Percentiles rank a stretch among this genome's conserved stretches.
phyloP scores from a whole-genome alignment of 2,888 invertebrate genomes.

The Trypoxylon attenuatum region DNA sequence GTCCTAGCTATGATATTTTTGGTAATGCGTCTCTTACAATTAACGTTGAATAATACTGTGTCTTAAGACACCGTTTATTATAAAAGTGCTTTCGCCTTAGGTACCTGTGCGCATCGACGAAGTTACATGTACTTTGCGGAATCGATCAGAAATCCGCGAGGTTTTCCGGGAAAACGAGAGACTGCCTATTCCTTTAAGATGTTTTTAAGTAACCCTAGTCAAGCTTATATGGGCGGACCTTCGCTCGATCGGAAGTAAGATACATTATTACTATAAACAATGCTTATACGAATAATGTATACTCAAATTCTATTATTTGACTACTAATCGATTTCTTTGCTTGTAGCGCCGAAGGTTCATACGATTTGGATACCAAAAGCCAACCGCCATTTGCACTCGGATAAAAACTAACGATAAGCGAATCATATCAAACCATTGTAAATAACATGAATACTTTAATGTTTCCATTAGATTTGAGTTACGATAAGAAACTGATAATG shows the following conservation, averaged over 20 bases:
- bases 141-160: conserved; percentile 29
- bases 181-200: too few species aligned
- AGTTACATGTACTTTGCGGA: conserved; percentile 37
- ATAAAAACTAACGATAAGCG: neutral
- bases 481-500: neutral
- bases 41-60: neutral
- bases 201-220: neutral
- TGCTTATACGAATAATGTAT: neutral
- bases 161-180: conserved; percentile 10
- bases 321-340: neutral
- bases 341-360: conserved; percentile 39
- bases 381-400: conserved; percentile 22
- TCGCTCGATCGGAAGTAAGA: conserved; percentile 31
- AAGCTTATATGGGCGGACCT: conserved; percentile 46
- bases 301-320: neutral
- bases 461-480: too few species aligned
- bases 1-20: conserved; percentile 40
- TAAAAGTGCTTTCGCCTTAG: too few species aligned
- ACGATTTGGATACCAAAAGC: conserved; percentile 22
- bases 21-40: conserved; percentile 22
- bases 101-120: conserved; percentile 34
- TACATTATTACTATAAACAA: neutral
- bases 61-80: neutral
- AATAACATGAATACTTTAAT: neutral
- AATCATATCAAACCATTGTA: neutral